phyloP scores from a whole-genome alignment of 2,113 vertebrate genomes.

The Oriolus oriolus region DNA sequence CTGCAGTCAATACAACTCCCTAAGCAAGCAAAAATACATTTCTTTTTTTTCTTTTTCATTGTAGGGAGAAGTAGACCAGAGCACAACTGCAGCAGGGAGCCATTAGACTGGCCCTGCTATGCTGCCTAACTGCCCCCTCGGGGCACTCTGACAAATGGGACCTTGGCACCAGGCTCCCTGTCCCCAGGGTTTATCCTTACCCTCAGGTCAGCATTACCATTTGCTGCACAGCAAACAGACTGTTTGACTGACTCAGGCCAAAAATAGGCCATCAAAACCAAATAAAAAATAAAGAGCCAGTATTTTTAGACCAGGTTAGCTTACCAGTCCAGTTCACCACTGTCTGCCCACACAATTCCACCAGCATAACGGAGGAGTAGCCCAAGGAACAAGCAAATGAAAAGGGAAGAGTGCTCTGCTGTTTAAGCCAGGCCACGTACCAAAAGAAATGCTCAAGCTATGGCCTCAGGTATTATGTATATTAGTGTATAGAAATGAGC shows the following conservation, averaged over 20 bases:
- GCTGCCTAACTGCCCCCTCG: neutral
- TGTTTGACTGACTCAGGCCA: neutral
- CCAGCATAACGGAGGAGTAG: neutral
- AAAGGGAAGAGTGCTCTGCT: neutral
- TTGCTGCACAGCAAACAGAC: neutral
- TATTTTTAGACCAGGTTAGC: neutral
- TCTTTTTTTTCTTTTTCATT: neutral
- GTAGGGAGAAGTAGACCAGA: neutral
- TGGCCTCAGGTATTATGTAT: neutral
- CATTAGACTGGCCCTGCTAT: neutral
- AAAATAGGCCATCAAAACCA: neutral
- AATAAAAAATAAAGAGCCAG: neutral
- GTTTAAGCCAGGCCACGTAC: neutral
- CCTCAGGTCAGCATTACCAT: neutral
- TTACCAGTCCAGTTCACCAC: neutral
- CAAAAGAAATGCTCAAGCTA: neutral
- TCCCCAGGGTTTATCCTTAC: neutral
- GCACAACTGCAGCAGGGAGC: neutral
- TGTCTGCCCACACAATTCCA: neutral
- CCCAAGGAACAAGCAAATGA: neutral
- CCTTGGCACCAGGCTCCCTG: neutral
- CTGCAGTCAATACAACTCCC: neutral
- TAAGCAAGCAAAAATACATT: neutral
- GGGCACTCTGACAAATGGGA: neutral
- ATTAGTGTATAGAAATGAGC: neutral